Conservation (phyloP, 2,888 invertebrate species). For the Lordiphosa fenestrarum region DNA sequence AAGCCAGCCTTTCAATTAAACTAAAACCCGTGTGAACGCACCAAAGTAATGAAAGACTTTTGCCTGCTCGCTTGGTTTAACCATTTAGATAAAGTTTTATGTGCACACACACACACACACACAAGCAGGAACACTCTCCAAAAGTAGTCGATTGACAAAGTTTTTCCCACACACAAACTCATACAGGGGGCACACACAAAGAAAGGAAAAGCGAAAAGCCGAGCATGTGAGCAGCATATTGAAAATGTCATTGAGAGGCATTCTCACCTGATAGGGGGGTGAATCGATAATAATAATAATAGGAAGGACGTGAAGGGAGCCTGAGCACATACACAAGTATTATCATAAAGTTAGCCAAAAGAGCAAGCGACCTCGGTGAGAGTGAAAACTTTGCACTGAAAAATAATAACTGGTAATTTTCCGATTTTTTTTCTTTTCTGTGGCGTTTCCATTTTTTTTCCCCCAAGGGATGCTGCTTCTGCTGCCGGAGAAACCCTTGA, state of each 20-base stretch:
- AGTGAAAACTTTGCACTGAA: conserved; percentile 40
- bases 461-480: no score
- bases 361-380: conserved; percentile 13
- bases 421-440: not conserved
- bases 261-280: conserved; percentile 61
- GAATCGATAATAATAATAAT: conserved; percentile 57
- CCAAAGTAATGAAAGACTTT: conserved; percentile 60
- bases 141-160: conserved; percentile 55
- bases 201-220: conserved; percentile 34
- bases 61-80: conserved; percentile 57
- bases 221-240: conserved; percentile 60
- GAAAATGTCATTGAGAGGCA: conserved; percentile 47
- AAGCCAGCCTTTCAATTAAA: conserved; percentile 52
- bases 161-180: conserved; percentile 29
- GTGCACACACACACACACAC: conserved; percentile 44
- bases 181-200: not conserved
- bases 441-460: no score
- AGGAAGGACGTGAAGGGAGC: conserved; percentile 30
- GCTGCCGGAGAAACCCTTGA: not conserved
- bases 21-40: conserved; percentile 43
- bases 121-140: conserved; percentile 39
- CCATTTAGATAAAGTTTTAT: conserved; percentile 72
- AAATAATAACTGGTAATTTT: conserved; percentile 61
- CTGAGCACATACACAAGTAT: not conserved
- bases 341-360: conserved; percentile 3